Evolutionary conservation across 2,113 vertebrate genomes (phyloP).

Genomic region (Emydocephalus ijimae): DNA sequence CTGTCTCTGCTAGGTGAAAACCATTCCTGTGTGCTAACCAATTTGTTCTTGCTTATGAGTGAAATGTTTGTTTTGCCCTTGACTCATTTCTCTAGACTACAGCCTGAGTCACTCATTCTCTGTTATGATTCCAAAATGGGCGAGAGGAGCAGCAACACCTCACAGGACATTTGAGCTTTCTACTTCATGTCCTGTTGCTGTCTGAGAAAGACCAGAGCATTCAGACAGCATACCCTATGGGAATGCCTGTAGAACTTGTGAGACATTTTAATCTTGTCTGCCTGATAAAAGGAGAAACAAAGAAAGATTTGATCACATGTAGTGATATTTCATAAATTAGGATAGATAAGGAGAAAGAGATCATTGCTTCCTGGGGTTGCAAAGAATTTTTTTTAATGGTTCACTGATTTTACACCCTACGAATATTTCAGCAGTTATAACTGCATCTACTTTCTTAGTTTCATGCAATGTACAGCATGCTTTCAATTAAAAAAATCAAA

Average conservation of each 20-base stretch:
- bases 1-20: background rate
- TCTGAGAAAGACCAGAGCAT: conserved; percentile 29
- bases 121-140: conserved; percentile 15
- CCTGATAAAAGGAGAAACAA: background rate
- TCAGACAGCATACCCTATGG: conserved; percentile 10
- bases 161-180: conserved; percentile 26
- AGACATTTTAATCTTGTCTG: conserved; percentile 7
- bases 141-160: conserved; percentile 1
- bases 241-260: conserved; percentile 22
- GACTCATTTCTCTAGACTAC: background rate
- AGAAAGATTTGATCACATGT: accelerated
- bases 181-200: conserved; percentile 4
- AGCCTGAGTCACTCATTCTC: background rate
- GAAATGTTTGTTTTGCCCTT: conserved; percentile 23
- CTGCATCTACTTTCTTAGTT: background rate
- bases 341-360: background rate
- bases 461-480: background rate
- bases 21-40: background rate
- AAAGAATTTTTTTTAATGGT: background rate
- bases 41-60: conserved; percentile 8
- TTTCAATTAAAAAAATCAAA: conserved; percentile 1
- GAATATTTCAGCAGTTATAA: background rate
- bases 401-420: background rate
- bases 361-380: background rate
- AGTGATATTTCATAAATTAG: conserved; percentile 7